Evolutionary conservation across 2,797 vertebrate genomes (phyloP).

Genomic region (Orientallactaga sibirica): DNA sequence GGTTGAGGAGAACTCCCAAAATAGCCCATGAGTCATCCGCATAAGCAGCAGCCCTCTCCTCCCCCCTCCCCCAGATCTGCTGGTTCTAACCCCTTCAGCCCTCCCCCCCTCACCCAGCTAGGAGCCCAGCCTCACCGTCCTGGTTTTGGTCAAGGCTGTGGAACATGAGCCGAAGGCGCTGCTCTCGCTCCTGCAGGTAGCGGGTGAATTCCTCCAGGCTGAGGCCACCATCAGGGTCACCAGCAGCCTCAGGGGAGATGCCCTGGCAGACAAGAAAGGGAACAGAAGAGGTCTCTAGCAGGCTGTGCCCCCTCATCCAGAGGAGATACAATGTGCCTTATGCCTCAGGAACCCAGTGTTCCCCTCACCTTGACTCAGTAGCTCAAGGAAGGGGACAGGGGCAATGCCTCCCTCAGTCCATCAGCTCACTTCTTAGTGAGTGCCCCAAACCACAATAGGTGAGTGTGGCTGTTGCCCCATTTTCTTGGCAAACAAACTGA

Average conservation of each 20-base stretch:
- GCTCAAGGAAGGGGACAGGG: neutral
- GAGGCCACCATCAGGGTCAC: conserved; percentile 89
- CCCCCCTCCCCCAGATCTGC: neutral
- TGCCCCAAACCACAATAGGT: neutral
- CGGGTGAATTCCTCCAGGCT: conserved; percentile 92
- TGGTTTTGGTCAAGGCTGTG: conserved; percentile 92
- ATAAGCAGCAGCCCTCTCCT: conserved; percentile 33
- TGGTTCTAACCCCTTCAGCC: conserved; percentile 36
- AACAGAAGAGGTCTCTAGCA: conserved; percentile 10
- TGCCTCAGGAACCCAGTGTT: neutral
- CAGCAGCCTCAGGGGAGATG: conserved; percentile 89
- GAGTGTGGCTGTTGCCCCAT: neutral
- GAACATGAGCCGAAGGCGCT: conserved; percentile 91
- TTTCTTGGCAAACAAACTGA: neutral
- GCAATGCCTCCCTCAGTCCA: no score
- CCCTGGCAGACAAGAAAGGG: conserved; percentile 82
- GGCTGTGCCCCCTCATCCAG: neutral
- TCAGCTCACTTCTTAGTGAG: neutral
- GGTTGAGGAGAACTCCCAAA: conserved; percentile 69
- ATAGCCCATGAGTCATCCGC: conserved; percentile 80
- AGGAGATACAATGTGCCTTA: neutral
- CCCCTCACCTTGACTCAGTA: neutral
- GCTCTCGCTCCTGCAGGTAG: conserved; percentile 91
- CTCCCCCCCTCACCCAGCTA: neutral
- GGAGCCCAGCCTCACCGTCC: conserved; percentile 88